Conservation (phyloP, 2,888 invertebrate genomes). For the Caenorhabditis japonica region DNA sequence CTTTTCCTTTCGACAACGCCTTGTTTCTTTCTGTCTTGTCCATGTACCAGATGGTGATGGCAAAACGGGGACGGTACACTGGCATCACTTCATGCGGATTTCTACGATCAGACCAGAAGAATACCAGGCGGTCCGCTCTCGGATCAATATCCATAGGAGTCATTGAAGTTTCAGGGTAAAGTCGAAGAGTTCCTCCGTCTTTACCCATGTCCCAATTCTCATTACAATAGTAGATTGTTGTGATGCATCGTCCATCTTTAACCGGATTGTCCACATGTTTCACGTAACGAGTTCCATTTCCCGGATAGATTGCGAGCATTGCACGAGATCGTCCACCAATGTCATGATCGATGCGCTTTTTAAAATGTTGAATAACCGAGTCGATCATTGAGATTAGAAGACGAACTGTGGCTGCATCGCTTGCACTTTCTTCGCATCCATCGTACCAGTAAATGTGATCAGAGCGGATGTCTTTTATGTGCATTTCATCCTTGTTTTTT, state of each 20-base stretch:
- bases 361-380: constrained; percentile 70
- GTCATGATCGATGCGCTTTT: constrained; percentile 66
- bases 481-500: constrained; percentile 63
- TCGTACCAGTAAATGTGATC: constrained; percentile 76
- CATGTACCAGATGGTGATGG: constrained; percentile 73
- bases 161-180: constrained; percentile 89
- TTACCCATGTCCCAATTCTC: constrained; percentile 84
- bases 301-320: constrained; percentile 98
- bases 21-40: constrained; percentile 61
- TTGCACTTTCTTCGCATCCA: constrained; percentile 63
- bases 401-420: constrained; percentile 66
- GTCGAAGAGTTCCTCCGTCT: constrained; percentile 88
- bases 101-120: constrained; percentile 96
- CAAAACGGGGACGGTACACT: constrained; percentile 84
- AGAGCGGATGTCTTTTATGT: constrained; percentile 71
- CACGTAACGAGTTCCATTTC: constrained; percentile 92
- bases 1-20: constrained; percentile 24
- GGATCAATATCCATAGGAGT: constrained; percentile 91
- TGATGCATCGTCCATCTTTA: constrained; percentile 94
- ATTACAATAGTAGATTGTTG: constrained; percentile 97
- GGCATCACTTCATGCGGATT: constrained; percentile 98
- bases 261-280: constrained; percentile 98
- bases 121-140: constrained; percentile 90
- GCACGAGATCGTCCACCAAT: constrained; percentile 80
- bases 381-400: constrained; percentile 75